Evolutionary conservation across 1,140 invertebrate species (phyloP).

Genomic region (Heliconius congener): DNA sequence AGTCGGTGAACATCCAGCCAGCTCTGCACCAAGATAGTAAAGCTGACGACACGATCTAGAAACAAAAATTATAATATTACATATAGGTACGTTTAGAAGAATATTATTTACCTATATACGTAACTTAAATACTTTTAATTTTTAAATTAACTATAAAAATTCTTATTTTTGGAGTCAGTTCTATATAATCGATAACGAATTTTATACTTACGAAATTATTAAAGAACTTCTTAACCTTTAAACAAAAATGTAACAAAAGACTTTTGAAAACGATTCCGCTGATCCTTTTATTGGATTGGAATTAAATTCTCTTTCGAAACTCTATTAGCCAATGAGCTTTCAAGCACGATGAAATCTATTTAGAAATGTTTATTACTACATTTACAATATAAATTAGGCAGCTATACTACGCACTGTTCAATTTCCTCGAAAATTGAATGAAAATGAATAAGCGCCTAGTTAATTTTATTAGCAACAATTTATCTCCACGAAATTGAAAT

Average conservation of each 20-base stretch:
- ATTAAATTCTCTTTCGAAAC: constrained; percentile 17
- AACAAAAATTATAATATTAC: constrained; percentile 18
- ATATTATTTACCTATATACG: too few relatives aligned
- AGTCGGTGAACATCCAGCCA: constrained; percentile 85
- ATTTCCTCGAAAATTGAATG: constrained; percentile 24
- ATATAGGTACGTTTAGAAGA: neutral
- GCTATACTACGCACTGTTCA: constrained; percentile 19
- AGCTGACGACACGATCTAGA: constrained; percentile 82
- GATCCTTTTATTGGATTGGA: constrained; percentile 12
- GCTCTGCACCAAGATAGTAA: constrained; percentile 82
- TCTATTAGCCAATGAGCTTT: constrained; percentile 22
- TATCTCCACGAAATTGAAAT: constrained; percentile 4
- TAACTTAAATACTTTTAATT: too few relatives aligned
- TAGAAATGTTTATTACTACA: constrained; percentile 22
- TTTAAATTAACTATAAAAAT: too few relatives aligned
- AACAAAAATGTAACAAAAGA: neutral
- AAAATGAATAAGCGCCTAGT: constrained; percentile 27
- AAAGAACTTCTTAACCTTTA: neutral
- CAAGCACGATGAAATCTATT: constrained; percentile 21
- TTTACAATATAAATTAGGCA: constrained; percentile 22
- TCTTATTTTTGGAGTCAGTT: too few relatives aligned
- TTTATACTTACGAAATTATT: neutral
- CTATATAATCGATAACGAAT: too few relatives aligned
- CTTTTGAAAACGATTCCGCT: constrained; percentile 5
- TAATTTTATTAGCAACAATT: constrained; percentile 28